A percentile compares a stretch with the other conserved stretches of the same genome.
phyloP scores from a whole-genome alignment of 2,888 invertebrate genomes.

The Phengaris arion region DNA sequence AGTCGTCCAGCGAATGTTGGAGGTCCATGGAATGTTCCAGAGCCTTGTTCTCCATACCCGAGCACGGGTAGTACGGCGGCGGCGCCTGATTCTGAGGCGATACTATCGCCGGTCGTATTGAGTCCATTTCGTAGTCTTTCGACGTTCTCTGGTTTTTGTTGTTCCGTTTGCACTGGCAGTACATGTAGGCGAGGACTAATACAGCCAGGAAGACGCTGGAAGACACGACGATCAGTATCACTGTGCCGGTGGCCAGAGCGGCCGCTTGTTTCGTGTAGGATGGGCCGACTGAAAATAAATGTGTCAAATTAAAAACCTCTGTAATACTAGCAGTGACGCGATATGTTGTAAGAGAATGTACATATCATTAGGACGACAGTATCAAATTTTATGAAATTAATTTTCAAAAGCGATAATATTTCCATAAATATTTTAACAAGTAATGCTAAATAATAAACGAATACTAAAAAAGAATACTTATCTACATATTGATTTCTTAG shows the following conservation, averaged over 20 bases:
- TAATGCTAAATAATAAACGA: no score
- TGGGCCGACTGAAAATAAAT: slow-evolving; percentile 83
- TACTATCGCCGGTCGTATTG: slow-evolving; percentile 90
- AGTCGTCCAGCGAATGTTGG: slow-evolving; percentile 89
- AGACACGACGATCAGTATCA: slow-evolving; percentile 88
- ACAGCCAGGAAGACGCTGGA: slow-evolving; percentile 85
- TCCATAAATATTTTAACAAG: no score
- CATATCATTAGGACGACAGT: no score
- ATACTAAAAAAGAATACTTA: no score
- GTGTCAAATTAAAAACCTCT: slow-evolving; percentile 35
- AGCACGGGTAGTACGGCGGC: slow-evolving; percentile 91
- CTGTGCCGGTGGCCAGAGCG: slow-evolving; percentile 86
- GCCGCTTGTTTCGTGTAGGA: slow-evolving; percentile 89
- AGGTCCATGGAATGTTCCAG: slow-evolving; percentile 93
- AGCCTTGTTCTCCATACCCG: slow-evolving; percentile 94
- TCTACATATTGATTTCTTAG: no score
- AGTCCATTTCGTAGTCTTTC: slow-evolving; percentile 95
- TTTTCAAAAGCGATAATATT: no score
- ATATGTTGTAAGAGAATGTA: no score
- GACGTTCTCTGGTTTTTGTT: slow-evolving; percentile 90
- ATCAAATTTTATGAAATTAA: no score
- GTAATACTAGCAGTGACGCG: no score
- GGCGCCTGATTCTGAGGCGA: slow-evolving; percentile 93
- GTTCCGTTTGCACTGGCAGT: slow-evolving; percentile 91
- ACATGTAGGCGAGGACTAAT: slow-evolving; percentile 86